Evolutionary conservation across 1,140 invertebrate species (phyloP).

Genomic region (Muscidifurax raptorellus): DNA sequence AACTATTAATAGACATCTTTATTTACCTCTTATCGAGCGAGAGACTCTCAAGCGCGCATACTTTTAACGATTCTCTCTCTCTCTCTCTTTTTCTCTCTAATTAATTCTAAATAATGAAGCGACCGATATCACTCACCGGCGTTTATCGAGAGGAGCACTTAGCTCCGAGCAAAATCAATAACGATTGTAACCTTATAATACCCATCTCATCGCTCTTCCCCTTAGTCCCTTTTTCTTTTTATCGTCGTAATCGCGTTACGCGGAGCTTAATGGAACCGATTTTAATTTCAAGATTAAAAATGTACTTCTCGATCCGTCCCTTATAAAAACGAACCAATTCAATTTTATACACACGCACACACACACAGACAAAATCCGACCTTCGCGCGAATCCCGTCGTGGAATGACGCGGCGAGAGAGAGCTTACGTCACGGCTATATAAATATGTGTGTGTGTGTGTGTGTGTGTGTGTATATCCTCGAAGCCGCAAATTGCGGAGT

Average conservation of each 20-base stretch:
- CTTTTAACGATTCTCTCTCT: not conserved
- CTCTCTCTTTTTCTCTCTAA: not conserved
- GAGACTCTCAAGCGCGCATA: not conserved
- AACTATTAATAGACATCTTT: not conserved
- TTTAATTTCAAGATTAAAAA: not conserved
- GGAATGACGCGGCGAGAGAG: not conserved
- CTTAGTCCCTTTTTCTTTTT: no score
- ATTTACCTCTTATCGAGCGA: not conserved
- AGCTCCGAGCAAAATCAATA: not conserved
- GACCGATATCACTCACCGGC: not conserved
- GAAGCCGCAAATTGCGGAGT: no score
- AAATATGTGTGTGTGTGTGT: no score
- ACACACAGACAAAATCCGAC: not conserved
- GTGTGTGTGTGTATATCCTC: no score
- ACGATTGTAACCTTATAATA: not conserved
- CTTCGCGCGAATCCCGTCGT: not conserved
- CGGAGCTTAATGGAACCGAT: not conserved
- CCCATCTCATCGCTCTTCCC: not conserved
- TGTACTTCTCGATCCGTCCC: no score
- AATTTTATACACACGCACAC: no score
- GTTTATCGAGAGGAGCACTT: conserved; percentile 15
- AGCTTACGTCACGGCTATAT: not conserved
- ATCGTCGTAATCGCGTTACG: no score
- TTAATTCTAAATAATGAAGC: not conserved
- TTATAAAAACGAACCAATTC: no score